These are phyloP conservation scores for Conger conger DNA, from an alignment of 2,113 vertebrate genomes.

Conservation along the genomic window DNA sequence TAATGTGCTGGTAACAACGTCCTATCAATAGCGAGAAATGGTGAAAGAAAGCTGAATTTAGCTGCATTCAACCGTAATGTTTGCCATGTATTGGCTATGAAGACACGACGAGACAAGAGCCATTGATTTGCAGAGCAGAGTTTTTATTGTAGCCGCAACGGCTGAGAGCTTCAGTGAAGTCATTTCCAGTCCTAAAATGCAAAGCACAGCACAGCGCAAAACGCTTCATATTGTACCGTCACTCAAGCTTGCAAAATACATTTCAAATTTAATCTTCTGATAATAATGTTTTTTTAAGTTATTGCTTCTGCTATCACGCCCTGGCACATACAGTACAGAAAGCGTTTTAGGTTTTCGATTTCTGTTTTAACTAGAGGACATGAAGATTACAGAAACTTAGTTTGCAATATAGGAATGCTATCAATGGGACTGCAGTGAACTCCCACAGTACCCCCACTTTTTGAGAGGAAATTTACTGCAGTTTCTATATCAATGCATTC, in stretches of 20 bases:
- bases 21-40: background rate
- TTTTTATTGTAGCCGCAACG: background rate
- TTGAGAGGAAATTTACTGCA: no score
- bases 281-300: background rate
- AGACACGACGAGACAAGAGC: background rate
- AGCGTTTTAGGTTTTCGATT: no score
- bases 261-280: background rate
- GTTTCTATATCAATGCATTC: no score
- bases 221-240: background rate
- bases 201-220: no score
- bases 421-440: no score
- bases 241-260: background rate
- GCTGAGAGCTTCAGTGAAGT: background rate
- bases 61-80: background rate
- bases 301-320: background rate
- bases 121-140: background rate
- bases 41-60: background rate
- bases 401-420: no score
- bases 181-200: background rate
- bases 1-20: background rate
- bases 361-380: no score
- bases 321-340: no score
- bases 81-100: background rate
- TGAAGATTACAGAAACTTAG: no score
- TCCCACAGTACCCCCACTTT: no score